Base-by-base conservation (phyloP, 2,113 vertebrate species). In the Orycteropus afer region DNA sequence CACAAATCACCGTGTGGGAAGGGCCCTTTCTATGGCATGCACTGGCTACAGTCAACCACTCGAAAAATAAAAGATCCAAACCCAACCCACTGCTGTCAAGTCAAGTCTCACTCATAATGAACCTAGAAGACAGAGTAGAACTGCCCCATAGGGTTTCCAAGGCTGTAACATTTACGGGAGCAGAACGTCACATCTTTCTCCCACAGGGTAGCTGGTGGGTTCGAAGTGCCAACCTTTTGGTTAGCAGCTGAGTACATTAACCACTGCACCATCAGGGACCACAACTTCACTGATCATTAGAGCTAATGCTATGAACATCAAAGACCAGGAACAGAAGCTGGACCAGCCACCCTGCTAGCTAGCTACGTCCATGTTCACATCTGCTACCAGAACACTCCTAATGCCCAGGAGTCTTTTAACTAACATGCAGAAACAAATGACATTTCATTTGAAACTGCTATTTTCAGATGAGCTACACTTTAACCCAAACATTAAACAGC, bases 401-500 rank as follows among this genome's bases (percentile, higher is more conserved):
- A 8, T 5, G 45, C 23, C 32, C 0, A 3, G 42, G 67, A 79
- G 27, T 25, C 59, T 80, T 73, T 37, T 61, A 63, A 53, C 63
- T 74, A 93, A 93, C 71, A 57, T 15, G 10, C 53, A 81, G 27
- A 45, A 42, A 77, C 63, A 91, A 51, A 37, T 13, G 37, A 61
- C 69, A 27, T 65, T 94, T 91, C 77, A 47, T 40, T 51, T 84
- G 53, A 80, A 86, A 49, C 32, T 67, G 57, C 32, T 83, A 45
- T 78, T 90, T 80, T 76, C 89, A 78, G 32, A 51, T 5, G 37
- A 91, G 90, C 65, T 85, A 85, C 10, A 76, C 18, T 80, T 83
- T 86, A 92, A 69, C 47, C 47, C 42, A 77, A 80, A 79, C 12
- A 55, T 65, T 37, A 86, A 77, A 90, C 0, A 76, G 47, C 29